Evolutionary conservation across 2,797 vertebrate species (phyloP), one percentile per base, ranked within the genome.

Genomic region (Scomberomorus guttatus): DNA sequence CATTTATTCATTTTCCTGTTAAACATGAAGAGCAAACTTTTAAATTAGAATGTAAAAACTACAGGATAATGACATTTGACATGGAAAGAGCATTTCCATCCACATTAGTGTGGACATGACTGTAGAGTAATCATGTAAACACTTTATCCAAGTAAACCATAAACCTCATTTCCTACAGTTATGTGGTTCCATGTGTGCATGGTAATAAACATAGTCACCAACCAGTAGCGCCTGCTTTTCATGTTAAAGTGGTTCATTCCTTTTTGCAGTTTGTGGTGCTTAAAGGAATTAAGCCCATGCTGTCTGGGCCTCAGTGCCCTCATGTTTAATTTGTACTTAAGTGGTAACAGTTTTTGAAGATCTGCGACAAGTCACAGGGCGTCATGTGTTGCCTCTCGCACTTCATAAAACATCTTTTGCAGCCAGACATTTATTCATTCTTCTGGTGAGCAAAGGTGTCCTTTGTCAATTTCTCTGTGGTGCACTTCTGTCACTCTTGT

Each of bases 281-380:
- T 12, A 15, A 52, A 25, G 60, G 54, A 52, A 37, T 66, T 34
- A 55, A 22, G 22, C 61, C 46, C 14, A 54, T 37, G 1, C 37
- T 27, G 34, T 69, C 37, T 44, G 24, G 32, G 60, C 50, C 20
- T 62, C 57, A 63, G 67, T 32, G 60, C 37, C 27, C 32, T 77
- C 9, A 8, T 27, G 3, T 75, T 72, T 37, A 44, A 79, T 71
- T 71, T 37, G 34, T 18, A 15, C 64, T 52, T 51, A 42, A 74
- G 51, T 18, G 13, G 51, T 54, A 52, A 50, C 27, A 44, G 59
- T 60, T 82, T 20, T 64, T 66, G 27, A 39, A 70, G 57, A 81
- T 79, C 20, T 52, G 55, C 50, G 46, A 54, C 8, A 22, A 32
- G 54, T 59, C 54, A 48, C 34, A 15, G 15, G 18, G 18, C 27